phyloP scores from a whole-genome alignment of 2,797 vertebrate species.

The Semotilus atromaculatus region DNA sequence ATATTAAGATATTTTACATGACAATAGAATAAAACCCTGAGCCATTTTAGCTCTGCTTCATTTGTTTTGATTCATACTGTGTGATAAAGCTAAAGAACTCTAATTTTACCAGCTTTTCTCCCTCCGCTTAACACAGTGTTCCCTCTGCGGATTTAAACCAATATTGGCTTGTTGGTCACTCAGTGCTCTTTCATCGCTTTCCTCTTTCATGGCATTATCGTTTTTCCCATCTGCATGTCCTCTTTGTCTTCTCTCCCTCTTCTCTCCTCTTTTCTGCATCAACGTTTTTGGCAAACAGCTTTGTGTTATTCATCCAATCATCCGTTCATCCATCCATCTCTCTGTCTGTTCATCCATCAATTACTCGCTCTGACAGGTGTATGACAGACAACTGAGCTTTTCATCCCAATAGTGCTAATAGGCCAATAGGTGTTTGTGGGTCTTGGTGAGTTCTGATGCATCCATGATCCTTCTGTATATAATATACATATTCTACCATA shows the following conservation, averaged over 20 bases:
- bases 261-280: constrained; percentile 54
- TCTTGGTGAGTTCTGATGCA: background rate
- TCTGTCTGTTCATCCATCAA: constrained; percentile 59
- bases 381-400: constrained; percentile 6
- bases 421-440: constrained; percentile 26
- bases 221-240: constrained; percentile 71
- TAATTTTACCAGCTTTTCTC: constrained; percentile 71
- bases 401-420: background rate
- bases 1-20: constrained; percentile 71
- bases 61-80: constrained; percentile 82
- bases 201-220: constrained; percentile 76
- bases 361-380: constrained; percentile 55
- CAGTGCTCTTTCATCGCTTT: constrained; percentile 66
- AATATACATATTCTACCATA: background rate
- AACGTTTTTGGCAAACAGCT: constrained; percentile 65
- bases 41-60: constrained; percentile 66
- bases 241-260: constrained; percentile 70
- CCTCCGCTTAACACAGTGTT: constrained; percentile 66
- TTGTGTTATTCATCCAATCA: constrained; percentile 75
- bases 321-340: constrained; percentile 68
- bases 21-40: constrained; percentile 70
- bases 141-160: constrained; percentile 78
- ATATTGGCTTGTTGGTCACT: constrained; percentile 73
- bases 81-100: constrained; percentile 71
- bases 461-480: background rate